Evolutionary conservation across 2,797 vertebrate genomes (phyloP).

Genomic region (Sternotherus odoratus): DNA sequence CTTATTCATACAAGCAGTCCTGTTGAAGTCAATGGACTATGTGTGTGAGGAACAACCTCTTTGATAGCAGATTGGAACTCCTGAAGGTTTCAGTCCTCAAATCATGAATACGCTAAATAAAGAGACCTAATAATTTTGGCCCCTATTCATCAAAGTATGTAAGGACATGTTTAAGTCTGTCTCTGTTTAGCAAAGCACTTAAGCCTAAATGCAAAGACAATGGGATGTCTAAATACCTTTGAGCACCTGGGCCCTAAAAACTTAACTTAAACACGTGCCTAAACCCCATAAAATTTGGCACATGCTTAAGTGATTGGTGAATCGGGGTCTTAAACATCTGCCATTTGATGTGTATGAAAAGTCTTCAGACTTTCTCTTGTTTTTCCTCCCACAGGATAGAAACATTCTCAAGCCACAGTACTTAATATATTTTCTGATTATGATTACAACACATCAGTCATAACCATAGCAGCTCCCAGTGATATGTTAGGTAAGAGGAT

Average conservation of each 20-base stretch:
- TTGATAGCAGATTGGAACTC: not conserved
- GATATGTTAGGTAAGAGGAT: conserved; percentile 78
- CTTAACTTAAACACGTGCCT: not conserved
- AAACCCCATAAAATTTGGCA: not conserved
- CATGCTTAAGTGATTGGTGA: not conserved
- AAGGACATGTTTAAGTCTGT: not conserved
- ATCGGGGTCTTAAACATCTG: not conserved
- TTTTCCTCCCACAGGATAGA: conserved; percentile 68
- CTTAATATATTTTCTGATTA: conserved; percentile 87
- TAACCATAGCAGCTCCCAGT: conserved; percentile 81
- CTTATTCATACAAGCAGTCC: not conserved
- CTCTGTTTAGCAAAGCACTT: not conserved
- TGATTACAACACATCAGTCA: conserved; percentile 86
- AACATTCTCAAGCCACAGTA: conserved; percentile 76
- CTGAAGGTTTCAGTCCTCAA: not conserved
- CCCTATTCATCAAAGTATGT: not conserved
- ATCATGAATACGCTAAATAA: not conserved
- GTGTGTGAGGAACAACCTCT: not conserved
- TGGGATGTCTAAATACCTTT: not conserved
- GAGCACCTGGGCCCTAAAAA: not conserved
- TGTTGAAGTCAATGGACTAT: not conserved
- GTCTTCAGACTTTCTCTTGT: not conserved
- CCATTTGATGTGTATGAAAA: not conserved
- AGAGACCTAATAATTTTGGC: not conserved
- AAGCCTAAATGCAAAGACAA: not conserved